Conservation (phyloP, 2,888 invertebrate genomes). For the Nemotelus nigrinus region DNA sequence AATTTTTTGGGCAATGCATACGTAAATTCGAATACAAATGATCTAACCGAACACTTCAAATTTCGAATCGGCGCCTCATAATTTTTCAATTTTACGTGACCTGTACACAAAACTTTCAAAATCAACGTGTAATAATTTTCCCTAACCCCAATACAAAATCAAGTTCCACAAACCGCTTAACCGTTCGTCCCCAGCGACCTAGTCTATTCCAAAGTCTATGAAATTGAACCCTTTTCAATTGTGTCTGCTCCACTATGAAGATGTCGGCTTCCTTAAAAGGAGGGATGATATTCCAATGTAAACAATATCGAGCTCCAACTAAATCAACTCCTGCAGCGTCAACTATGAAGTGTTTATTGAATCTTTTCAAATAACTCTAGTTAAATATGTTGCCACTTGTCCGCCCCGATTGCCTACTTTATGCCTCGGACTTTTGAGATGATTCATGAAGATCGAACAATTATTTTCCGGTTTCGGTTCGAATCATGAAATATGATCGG, state of each 20-base stretch:
- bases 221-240: background rate
- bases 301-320: slow-evolving; percentile 5
- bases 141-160: too few relatives aligned
- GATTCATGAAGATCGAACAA: background rate
- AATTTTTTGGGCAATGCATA: too few relatives aligned
- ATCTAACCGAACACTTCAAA: too few relatives aligned
- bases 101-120: too few relatives aligned
- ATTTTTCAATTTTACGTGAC: too few relatives aligned
- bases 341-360: slow-evolving; percentile 33
- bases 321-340: slow-evolving; percentile 5
- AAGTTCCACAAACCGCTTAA: too few relatives aligned
- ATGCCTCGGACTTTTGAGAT: background rate
- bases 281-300: background rate
- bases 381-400: slow-evolving; percentile 39
- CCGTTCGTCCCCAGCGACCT: too few relatives aligned
- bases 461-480: background rate
- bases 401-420: slow-evolving; percentile 22
- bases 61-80: too few relatives aligned
- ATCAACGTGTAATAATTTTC: too few relatives aligned
- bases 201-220: too few relatives aligned
- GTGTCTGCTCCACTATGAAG: background rate
- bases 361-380: slow-evolving; percentile 9
- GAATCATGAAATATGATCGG: slow-evolving; percentile 26
- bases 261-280: slow-evolving; percentile 18
- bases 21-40: too few relatives aligned